phyloP scores from a whole-genome alignment of 2,888 invertebrate genomes.

The Hetaerina titia region DNA sequence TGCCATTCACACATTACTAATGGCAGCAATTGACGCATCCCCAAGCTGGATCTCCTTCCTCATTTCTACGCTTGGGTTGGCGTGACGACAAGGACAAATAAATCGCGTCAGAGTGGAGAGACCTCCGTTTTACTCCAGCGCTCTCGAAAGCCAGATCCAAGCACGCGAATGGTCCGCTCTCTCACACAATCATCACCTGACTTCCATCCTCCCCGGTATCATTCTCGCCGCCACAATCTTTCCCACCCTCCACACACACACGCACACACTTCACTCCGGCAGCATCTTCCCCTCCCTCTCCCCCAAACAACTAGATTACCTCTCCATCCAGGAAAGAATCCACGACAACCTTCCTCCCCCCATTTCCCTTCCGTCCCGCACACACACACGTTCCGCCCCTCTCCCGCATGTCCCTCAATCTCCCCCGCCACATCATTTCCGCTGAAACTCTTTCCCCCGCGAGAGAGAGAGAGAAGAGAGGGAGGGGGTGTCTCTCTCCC shows the following conservation, averaged over 20 bases:
- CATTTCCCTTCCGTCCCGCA: neutral
- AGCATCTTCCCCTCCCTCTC: neutral
- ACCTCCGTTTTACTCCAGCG: no score
- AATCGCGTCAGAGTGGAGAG: no score
- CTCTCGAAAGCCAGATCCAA: neutral
- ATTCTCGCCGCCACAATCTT: neutral
- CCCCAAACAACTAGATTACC: conserved; percentile 21
- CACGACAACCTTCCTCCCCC: neutral
- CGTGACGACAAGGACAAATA: no score
- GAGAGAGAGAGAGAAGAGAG: neutral
- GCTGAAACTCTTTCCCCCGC: neutral
- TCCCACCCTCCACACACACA: neutral
- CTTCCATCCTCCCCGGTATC: neutral
- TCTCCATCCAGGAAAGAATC: neutral
- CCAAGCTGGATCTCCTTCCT: no score
- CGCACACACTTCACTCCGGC: neutral
- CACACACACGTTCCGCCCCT: neutral
- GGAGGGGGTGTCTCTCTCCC: no score
- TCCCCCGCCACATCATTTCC: neutral
- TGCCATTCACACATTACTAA: no score
- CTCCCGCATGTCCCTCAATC: neutral
- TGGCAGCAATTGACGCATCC: no score
- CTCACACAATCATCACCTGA: neutral
- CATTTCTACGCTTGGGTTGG: no score
- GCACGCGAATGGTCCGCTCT: neutral